These are phyloP conservation scores for Fopius arisanus DNA, from an alignment of 1,140 invertebrate genomes.

Conservation along the genomic window DNA sequence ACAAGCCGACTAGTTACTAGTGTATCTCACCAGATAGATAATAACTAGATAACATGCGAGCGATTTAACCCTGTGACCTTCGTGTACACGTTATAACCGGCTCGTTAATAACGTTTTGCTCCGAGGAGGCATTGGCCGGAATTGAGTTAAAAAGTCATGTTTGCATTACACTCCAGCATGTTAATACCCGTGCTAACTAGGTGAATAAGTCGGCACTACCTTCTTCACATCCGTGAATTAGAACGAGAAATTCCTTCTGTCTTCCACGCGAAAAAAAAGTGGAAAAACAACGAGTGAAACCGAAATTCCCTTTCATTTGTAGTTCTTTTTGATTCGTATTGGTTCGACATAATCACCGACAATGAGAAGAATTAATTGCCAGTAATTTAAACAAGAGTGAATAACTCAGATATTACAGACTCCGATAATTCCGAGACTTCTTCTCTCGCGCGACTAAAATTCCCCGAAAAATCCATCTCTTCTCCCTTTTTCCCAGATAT, in stretches of 20 bases:
- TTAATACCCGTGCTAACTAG: slow-evolving; percentile 5
- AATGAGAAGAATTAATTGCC: too few species aligned
- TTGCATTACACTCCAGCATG: background rate
- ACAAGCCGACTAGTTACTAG: background rate
- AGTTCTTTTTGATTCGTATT: too few species aligned
- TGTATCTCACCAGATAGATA: background rate
- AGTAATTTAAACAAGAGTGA: too few species aligned
- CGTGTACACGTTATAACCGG: background rate
- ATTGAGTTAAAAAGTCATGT: background rate
- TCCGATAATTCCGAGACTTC: too few species aligned
- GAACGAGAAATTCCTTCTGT: background rate
- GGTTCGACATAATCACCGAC: too few species aligned
- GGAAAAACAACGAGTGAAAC: too few species aligned
- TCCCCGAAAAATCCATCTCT: too few species aligned
- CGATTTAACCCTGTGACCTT: slow-evolving; percentile 1
- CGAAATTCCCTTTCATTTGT: too few species aligned
- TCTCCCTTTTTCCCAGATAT: too few species aligned
- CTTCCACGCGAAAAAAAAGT: background rate
- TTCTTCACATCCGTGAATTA: background rate
- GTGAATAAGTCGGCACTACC: background rate
- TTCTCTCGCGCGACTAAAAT: too few species aligned
- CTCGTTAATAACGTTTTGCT: slow-evolving; percentile 1
- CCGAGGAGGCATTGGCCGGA: background rate
- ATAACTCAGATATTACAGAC: too few species aligned
- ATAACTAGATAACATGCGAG: slow-evolving; percentile 7